A percentile compares a stretch with the other conserved stretches of the same genome.
Evolutionary conservation across 2,797 vertebrate genomes (phyloP).

Genomic region (Euthynnus affinis): DNA sequence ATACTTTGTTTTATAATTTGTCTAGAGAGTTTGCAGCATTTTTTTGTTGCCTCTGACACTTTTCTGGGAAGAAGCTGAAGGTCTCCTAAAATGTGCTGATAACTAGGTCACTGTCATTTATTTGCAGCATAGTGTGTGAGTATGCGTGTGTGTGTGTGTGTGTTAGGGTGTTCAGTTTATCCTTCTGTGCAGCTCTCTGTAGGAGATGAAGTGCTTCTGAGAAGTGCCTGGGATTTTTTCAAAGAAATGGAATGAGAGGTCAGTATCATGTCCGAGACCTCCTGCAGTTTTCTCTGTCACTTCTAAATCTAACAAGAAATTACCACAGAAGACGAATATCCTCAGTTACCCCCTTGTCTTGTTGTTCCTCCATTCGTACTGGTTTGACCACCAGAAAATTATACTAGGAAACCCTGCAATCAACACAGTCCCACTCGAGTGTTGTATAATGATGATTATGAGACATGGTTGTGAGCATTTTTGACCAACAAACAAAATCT

Average conservation of each 20-base stretch:
- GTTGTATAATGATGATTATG: slow-evolving; percentile 6
- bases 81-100: background rate
- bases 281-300: slow-evolving; percentile 35
- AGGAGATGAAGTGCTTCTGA: slow-evolving; percentile 55
- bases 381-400: background rate
- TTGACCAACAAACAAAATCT: slow-evolving; percentile 5
- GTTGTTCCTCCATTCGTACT: slow-evolving; percentile 3
- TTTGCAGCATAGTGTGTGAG: background rate
- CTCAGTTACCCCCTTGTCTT: slow-evolving; percentile 6
- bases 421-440: background rate
- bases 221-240: slow-evolving; percentile 54
- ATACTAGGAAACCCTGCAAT: slow-evolving; percentile 1
- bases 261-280: slow-evolving; percentile 16
- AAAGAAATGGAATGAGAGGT: slow-evolving; percentile 46
- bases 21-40: background rate
- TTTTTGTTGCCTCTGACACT: background rate
- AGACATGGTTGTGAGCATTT: background rate
- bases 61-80: slow-evolving; percentile 52
- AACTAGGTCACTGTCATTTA: background rate
- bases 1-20: slow-evolving; percentile 5
- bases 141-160: background rate
- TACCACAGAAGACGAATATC: slow-evolving; percentile 31
- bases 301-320: slow-evolving; percentile 38
- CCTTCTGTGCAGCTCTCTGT: slow-evolving; percentile 19
- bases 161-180: background rate